These are phyloP conservation scores for Lycia hirtaria DNA, from an alignment of 2,888 invertebrate genomes.

Conservation along the genomic window DNA sequence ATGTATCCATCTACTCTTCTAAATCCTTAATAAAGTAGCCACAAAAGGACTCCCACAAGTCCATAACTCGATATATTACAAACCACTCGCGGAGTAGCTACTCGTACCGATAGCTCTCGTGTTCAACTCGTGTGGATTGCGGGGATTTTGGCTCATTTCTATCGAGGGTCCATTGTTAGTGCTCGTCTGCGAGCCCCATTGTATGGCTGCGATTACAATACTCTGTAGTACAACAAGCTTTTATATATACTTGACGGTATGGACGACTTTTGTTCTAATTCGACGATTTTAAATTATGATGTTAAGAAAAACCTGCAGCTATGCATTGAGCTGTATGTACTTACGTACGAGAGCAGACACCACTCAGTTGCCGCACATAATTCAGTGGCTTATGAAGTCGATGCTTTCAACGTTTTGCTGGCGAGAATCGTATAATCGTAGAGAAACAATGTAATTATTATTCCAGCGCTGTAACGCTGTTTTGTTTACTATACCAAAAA, in stretches of 20 bases:
- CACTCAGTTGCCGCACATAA: too few relatives aligned
- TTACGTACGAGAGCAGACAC: too few relatives aligned
- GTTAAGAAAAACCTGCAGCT: not conserved
- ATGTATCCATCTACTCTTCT: not conserved
- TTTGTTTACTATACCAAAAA: too few relatives aligned
- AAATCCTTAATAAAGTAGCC: not conserved
- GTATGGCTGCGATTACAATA: constrained; percentile 14
- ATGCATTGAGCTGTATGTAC: too few relatives aligned
- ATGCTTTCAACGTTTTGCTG: too few relatives aligned
- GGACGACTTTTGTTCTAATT: not conserved
- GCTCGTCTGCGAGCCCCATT: constrained; percentile 19
- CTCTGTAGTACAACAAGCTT: not conserved
- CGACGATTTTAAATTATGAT: not conserved
- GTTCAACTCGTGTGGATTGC: constrained; percentile 15
- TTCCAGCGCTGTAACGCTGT: too few relatives aligned
- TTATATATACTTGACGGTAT: not conserved
- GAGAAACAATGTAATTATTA: too few relatives aligned
- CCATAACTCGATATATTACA: constrained; percentile 16
- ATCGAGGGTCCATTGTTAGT: constrained; percentile 22
- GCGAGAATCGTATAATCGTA: too few relatives aligned
- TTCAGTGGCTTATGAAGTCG: too few relatives aligned
- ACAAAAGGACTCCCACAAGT: not conserved
- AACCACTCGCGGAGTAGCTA: constrained; percentile 12
- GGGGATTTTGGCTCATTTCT: constrained; percentile 25
- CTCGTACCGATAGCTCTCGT: constrained; percentile 5